A percentile compares a stretch with the other conserved stretches of the same genome.
Evolutionary conservation across 2,113 vertebrate species (phyloP).

Genomic region (Meles meles): DNA sequence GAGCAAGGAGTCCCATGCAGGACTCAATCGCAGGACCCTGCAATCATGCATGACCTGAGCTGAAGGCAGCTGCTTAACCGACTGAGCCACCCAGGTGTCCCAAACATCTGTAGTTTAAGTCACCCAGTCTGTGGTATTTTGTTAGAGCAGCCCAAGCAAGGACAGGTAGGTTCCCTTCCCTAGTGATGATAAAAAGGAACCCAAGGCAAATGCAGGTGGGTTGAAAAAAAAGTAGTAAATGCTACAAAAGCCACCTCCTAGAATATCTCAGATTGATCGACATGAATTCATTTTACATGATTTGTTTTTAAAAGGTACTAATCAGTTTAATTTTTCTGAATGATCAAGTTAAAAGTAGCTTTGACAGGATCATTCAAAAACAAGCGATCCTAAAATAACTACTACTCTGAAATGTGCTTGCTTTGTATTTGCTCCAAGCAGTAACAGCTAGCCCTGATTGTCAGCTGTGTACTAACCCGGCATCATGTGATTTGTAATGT

Average conservation of each 20-base stretch:
- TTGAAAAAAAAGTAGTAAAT: not conserved
- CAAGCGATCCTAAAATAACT: not conserved
- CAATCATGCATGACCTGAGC: too few relatives aligned
- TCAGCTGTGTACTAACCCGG: not conserved
- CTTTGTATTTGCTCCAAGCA: not conserved
- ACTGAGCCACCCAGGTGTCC: too few relatives aligned
- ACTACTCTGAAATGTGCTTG: not conserved
- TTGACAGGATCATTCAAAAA: not conserved
- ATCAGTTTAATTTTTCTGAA: not conserved
- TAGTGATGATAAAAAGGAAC: not conserved
- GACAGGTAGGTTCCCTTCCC: not conserved
- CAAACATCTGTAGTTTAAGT: not conserved
- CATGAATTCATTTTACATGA: not conserved
- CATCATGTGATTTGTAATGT: not conserved
- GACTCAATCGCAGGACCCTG: too few relatives aligned
- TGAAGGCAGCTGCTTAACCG: too few relatives aligned
- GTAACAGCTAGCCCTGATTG: not conserved
- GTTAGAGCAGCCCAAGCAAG: not conserved
- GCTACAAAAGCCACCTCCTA: not conserved
- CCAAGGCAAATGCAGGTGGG: not conserved
- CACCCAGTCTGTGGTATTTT: not conserved
- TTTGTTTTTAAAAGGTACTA: constrained; percentile 9
- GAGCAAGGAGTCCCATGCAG: too few relatives aligned
- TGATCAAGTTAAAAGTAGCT: constrained; percentile 5
- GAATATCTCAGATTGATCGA: not conserved